phyloP scores from a whole-genome alignment of 2,113 vertebrate genomes.

The Pungitius pungitius region DNA sequence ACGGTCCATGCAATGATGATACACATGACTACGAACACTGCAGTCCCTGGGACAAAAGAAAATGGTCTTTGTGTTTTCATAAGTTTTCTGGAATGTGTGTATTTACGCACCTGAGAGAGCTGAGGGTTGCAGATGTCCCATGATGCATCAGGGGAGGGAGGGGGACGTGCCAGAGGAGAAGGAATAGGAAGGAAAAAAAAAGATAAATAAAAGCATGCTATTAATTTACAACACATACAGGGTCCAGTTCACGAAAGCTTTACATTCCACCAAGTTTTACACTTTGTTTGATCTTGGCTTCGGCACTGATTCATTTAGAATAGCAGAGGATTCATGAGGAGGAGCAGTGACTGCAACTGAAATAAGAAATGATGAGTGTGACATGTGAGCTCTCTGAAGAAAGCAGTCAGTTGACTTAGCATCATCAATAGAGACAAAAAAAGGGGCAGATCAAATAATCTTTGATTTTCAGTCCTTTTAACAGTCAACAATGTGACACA shows the following conservation, averaged over 20 bases:
- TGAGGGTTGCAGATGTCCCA: slow-evolving; percentile 52
- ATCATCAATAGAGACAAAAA: not conserved
- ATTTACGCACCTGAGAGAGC: slow-evolving; percentile 76
- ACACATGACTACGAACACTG: slow-evolving; percentile 16
- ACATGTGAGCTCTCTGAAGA: not conserved
- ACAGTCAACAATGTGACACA: not conserved
- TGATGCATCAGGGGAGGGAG: slow-evolving; percentile 37
- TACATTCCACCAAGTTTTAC: not conserved
- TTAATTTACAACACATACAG: not conserved
- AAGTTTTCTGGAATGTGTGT: slow-evolving; percentile 3
- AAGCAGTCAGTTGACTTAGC: not conserved
- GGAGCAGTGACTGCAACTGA: slow-evolving; percentile 5
- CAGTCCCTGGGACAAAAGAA: slow-evolving; percentile 32
- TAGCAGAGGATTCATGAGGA: not conserved
- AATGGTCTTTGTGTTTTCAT: slow-evolving; percentile 1
- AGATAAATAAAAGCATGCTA: not conserved
- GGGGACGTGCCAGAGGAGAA: not conserved
- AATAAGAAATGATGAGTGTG: not conserved
- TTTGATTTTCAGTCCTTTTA: not conserved
- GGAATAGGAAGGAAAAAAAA: not conserved
- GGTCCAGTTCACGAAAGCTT: slow-evolving; percentile 3
- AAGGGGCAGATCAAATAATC: not conserved
- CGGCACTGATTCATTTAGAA: slow-evolving; percentile 1
- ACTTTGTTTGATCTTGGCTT: not conserved
- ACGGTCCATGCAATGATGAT: slow-evolving; percentile 31